phyloP scores from a whole-genome alignment of 2,888 invertebrate genomes.

The Empis stercorea region DNA sequence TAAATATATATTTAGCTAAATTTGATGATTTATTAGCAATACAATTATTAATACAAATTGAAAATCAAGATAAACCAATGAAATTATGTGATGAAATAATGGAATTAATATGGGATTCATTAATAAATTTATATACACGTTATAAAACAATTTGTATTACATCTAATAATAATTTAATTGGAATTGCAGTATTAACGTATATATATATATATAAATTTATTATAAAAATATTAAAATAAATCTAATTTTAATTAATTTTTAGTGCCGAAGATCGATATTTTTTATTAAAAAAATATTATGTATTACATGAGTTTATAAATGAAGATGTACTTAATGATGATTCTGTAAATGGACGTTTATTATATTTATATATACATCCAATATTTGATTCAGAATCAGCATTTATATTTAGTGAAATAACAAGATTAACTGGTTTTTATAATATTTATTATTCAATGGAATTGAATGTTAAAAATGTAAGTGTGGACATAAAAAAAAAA shows the following conservation, averaged over 20 bases:
- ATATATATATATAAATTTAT: too few species aligned
- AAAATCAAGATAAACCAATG: not conserved
- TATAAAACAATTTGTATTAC: too few species aligned
- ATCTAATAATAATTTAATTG: too few species aligned
- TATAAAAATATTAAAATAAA: too few species aligned
- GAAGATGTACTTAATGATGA: not conserved
- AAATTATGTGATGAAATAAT: not conserved
- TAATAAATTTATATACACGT: too few species aligned
- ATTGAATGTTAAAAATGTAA: not conserved
- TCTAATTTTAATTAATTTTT: too few species aligned
- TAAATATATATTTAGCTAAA: not conserved
- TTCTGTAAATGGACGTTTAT: slow-evolving; percentile 6
- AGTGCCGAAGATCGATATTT: not conserved
- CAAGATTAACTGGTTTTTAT: slow-evolving; percentile 33
- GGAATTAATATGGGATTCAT: too few species aligned
- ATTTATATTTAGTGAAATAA: slow-evolving; percentile 40
- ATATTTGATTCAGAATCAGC: slow-evolving; percentile 27
- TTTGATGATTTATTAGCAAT: not conserved
- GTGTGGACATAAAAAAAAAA: too few species aligned
- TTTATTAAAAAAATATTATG: slow-evolving; percentile 1
- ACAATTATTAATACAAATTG: not conserved
- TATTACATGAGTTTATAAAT: slow-evolving; percentile 1
- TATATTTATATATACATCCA: slow-evolving; percentile 31
- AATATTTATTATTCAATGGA: slow-evolving; percentile 32
- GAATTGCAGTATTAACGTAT: too few species aligned